Evolutionary conservation across 2,113 vertebrate species (phyloP).

Genomic region (Cisticola juncidis): DNA sequence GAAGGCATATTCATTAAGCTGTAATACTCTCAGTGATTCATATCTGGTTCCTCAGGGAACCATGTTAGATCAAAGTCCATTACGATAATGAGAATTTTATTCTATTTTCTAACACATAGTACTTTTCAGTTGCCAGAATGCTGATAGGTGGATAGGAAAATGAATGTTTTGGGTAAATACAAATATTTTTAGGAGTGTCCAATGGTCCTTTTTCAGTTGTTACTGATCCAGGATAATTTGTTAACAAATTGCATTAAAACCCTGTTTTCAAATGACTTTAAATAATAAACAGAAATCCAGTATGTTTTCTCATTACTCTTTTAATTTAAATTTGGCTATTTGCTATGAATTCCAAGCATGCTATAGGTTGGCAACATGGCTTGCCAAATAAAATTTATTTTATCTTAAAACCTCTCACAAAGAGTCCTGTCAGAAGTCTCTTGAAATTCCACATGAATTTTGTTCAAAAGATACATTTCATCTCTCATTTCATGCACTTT

Average conservation of each 20-base stretch:
- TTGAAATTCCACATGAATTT: not conserved
- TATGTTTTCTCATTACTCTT: not conserved
- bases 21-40: not conserved
- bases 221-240: not conserved
- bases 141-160: not conserved
- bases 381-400: not conserved
- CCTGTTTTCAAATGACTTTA: not conserved
- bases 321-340: not conserved
- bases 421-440: not conserved
- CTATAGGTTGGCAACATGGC: not conserved
- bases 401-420: not conserved
- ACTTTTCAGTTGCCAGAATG: slow-evolving; percentile 5
- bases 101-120: slow-evolving; percentile 7
- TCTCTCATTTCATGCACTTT: not conserved
- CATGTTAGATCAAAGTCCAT: not conserved
- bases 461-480: not conserved
- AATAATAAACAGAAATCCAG: not conserved
- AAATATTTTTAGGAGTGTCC: not conserved
- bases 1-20: slow-evolving; percentile 10
- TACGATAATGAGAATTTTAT: not conserved
- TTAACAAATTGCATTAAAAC: not conserved
- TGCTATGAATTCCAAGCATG: not conserved
- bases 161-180: not conserved
- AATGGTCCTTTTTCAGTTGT: not conserved
- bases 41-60: slow-evolving; percentile 9